Evolutionary conservation across 2,113 vertebrate genomes (phyloP).

Genomic region (Microtus ochrogaster): DNA sequence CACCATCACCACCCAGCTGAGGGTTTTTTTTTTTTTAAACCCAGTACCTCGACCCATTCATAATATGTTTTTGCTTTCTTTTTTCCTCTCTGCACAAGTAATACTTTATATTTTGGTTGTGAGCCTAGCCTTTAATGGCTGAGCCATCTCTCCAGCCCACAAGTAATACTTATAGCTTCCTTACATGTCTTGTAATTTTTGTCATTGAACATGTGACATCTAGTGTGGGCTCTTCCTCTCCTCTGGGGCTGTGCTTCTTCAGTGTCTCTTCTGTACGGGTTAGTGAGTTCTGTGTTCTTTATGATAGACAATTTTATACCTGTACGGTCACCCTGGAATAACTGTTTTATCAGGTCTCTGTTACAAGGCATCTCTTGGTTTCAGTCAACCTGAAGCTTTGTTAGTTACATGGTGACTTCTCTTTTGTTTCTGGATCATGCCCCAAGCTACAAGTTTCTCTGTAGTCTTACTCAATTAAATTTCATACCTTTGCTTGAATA

Average conservation of each 20-base stretch:
- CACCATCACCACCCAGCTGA: too few species aligned
- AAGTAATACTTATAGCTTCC: neutral
- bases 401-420: neutral
- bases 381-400: neutral
- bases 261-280: neutral
- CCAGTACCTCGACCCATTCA: neutral
- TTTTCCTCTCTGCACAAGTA: neutral
- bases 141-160: too few species aligned
- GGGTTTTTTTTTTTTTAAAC: neutral
- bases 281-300: neutral
- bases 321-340: neutral
- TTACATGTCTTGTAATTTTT: constrained; percentile 4
- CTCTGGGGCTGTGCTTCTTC: neutral
- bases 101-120: neutral
- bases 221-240: neutral
- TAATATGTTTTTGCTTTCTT: neutral
- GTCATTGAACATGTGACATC: neutral
- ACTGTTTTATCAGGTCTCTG: neutral
- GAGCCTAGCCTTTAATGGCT: too few species aligned
- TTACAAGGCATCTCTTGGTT: neutral
- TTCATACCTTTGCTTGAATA: neutral
- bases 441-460: neutral
- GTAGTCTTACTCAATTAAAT: neutral
- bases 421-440: neutral
- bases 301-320: neutral